Conservation (phyloP, 2,113 vertebrate genomes). For the Drymodes brunneopygia region DNA sequence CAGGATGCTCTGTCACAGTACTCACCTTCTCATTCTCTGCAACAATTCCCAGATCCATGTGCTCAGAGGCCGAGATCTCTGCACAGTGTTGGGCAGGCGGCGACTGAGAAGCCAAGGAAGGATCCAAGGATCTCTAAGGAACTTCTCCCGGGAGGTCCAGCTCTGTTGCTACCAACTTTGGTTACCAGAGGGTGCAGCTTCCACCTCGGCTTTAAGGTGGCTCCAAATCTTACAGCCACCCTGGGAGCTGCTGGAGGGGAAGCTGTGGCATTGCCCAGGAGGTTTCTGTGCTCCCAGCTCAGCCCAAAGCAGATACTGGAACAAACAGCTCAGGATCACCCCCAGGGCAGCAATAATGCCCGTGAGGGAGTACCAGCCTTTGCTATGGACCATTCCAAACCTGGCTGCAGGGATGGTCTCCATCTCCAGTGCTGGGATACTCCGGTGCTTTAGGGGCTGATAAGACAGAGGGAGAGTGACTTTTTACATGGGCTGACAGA, state of each 20-base stretch:
- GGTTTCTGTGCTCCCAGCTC: not conserved
- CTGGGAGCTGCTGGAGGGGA: not conserved
- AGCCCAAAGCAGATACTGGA: not conserved
- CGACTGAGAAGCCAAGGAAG: not conserved
- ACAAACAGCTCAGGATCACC: not conserved
- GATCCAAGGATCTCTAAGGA: not conserved
- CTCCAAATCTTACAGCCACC: not conserved
- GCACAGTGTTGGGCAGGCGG: not conserved
- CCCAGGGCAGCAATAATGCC: not conserved
- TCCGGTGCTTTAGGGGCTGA: not conserved
- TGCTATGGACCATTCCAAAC: fast-evolving
- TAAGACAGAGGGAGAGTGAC: not conserved
- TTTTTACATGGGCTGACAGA: not conserved
- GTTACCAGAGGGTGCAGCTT: constrained; percentile 5
- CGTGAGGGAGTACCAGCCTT: not conserved
- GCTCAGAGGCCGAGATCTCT: not conserved
- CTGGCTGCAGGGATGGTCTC: not conserved
- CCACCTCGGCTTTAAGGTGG: not conserved
- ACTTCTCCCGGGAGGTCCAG: not conserved
- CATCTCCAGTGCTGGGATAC: not conserved
- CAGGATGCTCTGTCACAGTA: constrained; percentile 9
- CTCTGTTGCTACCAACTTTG: constrained; percentile 60
- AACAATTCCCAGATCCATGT: constrained; percentile 18
- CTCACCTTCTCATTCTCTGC: not conserved
- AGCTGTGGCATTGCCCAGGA: not conserved